Evolutionary conservation across 64 coral and sea anemone genomes (phyloP).

Genomic region (Actinia tenebrosa): DNA sequence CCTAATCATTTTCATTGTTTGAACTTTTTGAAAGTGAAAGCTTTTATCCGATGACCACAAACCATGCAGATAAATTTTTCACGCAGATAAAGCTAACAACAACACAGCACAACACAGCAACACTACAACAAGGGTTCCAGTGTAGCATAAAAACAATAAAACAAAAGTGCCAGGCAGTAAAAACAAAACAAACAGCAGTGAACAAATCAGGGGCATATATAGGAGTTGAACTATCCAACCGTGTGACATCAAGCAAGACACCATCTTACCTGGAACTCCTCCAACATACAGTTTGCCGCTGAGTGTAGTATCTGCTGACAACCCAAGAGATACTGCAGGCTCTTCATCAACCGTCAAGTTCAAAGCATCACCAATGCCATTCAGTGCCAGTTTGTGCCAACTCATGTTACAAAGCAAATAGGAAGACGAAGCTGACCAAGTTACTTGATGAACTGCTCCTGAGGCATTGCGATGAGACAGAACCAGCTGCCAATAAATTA

Average conservation of each 20-base stretch:
- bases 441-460: background rate
- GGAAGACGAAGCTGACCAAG: constrained; percentile 48
- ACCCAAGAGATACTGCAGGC: background rate
- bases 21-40: too few species aligned
- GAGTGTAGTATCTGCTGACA: background rate
- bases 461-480: constrained; percentile 18
- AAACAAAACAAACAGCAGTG: background rate
- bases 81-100: too few species aligned
- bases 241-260: background rate
- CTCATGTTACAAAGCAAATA: constrained; percentile 58
- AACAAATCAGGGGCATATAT: too few species aligned
- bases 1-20: too few species aligned
- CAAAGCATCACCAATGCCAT: background rate
- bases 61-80: too few species aligned
- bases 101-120: too few species aligned
- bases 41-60: too few species aligned
- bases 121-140: too few species aligned
- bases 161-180: too few species aligned
- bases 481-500: constrained; percentile 12
- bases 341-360: constrained; percentile 22
- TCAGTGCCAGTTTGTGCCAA: constrained; percentile 42
- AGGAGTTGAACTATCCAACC: too few species aligned
- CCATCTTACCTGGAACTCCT: constrained; percentile 35
- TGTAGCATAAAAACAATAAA: too few species aligned
- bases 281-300: constrained; percentile 38